Evolutionary conservation across 2,888 invertebrate genomes (phyloP).

Genomic region (Aelia acuminata): DNA sequence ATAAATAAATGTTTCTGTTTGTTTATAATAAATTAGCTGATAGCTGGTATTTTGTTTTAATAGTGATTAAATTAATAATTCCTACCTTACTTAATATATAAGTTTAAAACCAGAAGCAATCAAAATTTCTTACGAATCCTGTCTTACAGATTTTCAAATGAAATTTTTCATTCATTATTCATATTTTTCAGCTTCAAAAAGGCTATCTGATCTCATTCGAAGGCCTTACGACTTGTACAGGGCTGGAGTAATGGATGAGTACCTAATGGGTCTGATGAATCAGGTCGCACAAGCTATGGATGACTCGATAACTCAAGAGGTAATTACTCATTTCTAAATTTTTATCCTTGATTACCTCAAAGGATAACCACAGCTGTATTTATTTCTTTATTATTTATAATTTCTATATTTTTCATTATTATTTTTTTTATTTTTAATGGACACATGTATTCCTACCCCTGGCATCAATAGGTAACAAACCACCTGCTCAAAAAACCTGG

Average conservation of each 20-base stretch:
- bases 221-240: slow-evolving; percentile 92
- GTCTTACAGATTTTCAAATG: not conserved
- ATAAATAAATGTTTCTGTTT: no score
- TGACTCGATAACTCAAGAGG: slow-evolving; percentile 86
- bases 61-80: not conserved
- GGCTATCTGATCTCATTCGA: slow-evolving; percentile 88
- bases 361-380: not conserved
- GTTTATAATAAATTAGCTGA: no score
- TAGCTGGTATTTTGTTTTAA: no score
- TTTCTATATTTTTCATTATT: not conserved
- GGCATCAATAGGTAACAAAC: slow-evolving; percentile 85
- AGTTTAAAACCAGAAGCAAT: no score
- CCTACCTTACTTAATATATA: not conserved
- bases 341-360: not conserved
- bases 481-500: slow-evolving; percentile 83
- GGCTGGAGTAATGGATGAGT: slow-evolving; percentile 91
- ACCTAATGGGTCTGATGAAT: slow-evolving; percentile 93
- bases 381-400: not conserved
- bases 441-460: not conserved
- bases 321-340: slow-evolving; percentile 65
- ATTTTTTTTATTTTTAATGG: slow-evolving; percentile 26
- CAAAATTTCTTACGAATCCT: no score
- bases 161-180: not conserved
- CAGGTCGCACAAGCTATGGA: slow-evolving; percentile 97
- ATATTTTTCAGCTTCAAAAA: slow-evolving; percentile 81